Evolutionary conservation across 2,888 invertebrate genomes (phyloP).

Genomic region (Spisula solida): DNA sequence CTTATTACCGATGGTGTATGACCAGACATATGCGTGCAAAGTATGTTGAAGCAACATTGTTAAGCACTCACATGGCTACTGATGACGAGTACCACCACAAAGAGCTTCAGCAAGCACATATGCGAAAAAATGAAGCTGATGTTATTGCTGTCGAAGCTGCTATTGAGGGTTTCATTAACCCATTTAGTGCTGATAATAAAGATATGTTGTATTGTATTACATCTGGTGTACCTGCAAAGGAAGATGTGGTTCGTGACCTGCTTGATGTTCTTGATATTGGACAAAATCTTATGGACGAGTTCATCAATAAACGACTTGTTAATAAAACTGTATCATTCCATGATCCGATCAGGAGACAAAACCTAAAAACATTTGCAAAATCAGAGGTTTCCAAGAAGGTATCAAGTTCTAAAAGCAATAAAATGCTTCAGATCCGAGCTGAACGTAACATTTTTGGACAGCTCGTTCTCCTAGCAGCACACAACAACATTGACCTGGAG

Average conservation of each 20-base stretch:
- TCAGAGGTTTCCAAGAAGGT: constrained; percentile 14
- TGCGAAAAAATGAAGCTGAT: constrained; percentile 37
- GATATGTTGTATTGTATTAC: constrained; percentile 61
- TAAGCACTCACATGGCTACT: constrained; percentile 44
- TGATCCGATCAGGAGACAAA: constrained; percentile 51
- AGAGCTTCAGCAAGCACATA: constrained; percentile 43
- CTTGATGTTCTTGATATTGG: constrained; percentile 47
- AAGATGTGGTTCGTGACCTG: constrained; percentile 41
- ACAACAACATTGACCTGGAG: too few relatives aligned
- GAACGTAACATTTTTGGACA: too few relatives aligned
- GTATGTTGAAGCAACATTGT: constrained; percentile 49
- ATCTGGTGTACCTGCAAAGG: constrained; percentile 56
- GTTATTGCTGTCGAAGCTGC: too few relatives aligned
- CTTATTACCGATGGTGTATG: too few relatives aligned
- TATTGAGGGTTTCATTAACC: constrained; percentile 53
- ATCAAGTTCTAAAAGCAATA: constrained; percentile 52
- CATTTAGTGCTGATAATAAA: constrained; percentile 49
- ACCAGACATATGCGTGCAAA: too few relatives aligned
- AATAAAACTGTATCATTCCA: constrained; percentile 54
- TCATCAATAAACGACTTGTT: constrained; percentile 49
- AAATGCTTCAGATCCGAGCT: too few relatives aligned
- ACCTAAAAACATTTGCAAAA: constrained; percentile 62
- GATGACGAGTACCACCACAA: constrained; percentile 46
- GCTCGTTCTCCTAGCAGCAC: too few relatives aligned
- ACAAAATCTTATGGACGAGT: constrained; percentile 25